A percentile compares a stretch with the other conserved stretches of the same genome.
phyloP scores from a whole-genome alignment of 2,888 invertebrate genomes.

The Apamea monoglypha region DNA sequence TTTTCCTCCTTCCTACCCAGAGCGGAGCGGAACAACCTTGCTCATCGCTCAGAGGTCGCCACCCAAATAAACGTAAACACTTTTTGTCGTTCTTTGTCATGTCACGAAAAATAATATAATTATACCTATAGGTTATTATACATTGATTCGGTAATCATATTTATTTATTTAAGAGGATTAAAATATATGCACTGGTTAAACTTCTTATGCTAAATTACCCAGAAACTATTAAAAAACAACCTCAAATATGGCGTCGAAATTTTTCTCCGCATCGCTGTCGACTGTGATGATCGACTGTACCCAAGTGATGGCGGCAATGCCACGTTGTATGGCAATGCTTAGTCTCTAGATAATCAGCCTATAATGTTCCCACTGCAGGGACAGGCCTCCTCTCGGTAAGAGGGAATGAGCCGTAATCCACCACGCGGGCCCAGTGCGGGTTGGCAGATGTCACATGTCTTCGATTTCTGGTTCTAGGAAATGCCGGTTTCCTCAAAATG shows the following conservation, averaged over 20 bases:
- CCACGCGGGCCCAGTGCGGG: too few relatives aligned
- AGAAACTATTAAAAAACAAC: background rate
- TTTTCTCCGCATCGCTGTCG: background rate
- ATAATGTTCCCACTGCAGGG: too few relatives aligned
- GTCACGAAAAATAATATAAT: constrained; percentile 64
- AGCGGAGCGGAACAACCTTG: constrained; percentile 85
- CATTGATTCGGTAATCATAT: constrained; percentile 49
- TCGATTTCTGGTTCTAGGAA: too few relatives aligned
- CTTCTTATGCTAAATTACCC: background rate
- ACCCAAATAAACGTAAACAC: constrained; percentile 78
- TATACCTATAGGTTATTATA: constrained; percentile 53
- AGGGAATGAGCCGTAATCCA: too few relatives aligned
- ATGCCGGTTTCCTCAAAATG: too few relatives aligned
- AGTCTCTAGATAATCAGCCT: too few relatives aligned
- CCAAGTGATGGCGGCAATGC: background rate
- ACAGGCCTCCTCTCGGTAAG: too few relatives aligned
- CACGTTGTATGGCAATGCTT: background rate
- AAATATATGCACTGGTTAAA: background rate
- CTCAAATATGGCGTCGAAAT: background rate
- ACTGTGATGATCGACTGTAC: too few relatives aligned
- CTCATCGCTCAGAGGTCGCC: constrained; percentile 80
- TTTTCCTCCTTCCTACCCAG: constrained; percentile 86
- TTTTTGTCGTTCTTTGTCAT: constrained; percentile 72
- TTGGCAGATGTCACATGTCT: too few relatives aligned
- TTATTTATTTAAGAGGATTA: background rate